A percentile compares a stretch with the other conserved stretches of the same genome.
These are phyloP conservation scores for Heterotis niloticus DNA, from an alignment of 2,113 vertebrate genomes.

Conservation along the genomic window DNA sequence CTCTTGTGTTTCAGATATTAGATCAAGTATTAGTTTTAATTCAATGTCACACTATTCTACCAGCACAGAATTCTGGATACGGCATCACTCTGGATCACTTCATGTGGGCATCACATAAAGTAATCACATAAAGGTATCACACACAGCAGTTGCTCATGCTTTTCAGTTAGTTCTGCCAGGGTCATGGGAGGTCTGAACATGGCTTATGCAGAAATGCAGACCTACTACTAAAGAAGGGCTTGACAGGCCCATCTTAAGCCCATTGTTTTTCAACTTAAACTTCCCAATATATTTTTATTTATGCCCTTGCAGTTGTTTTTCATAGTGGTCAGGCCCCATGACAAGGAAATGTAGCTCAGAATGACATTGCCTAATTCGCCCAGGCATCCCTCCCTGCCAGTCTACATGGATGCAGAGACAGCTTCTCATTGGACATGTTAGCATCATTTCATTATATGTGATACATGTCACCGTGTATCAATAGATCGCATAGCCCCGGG, in stretches of 20 bases:
- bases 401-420: slow-evolving; percentile 52
- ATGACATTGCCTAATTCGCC: slow-evolving; percentile 47
- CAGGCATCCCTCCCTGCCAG: slow-evolving; percentile 54
- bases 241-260: slow-evolving; percentile 14
- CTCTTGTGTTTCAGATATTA: too few relatives aligned
- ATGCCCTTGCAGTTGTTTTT: slow-evolving; percentile 4
- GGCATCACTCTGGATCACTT: not conserved
- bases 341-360: slow-evolving; percentile 30
- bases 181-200: not conserved
- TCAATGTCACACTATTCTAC: too few relatives aligned
- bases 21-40: too few relatives aligned
- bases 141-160: not conserved
- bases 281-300: slow-evolving; percentile 9
- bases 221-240: not conserved
- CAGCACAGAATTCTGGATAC: too few relatives aligned
- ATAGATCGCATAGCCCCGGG: slow-evolving; percentile 50
- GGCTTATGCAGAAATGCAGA: not conserved
- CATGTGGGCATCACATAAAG: too few relatives aligned
- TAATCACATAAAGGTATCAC: too few relatives aligned
- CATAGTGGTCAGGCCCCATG: slow-evolving; percentile 21
- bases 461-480: slow-evolving; percentile 65
- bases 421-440: slow-evolving; percentile 65
- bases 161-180: not conserved
- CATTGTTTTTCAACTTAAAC: not conserved
- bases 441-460: slow-evolving; percentile 52